A percentile compares a stretch with the other conserved stretches of the same genome.
Evolutionary conservation across 1,140 invertebrate genomes (phyloP).

Genomic region (Drosophila hydei): DNA sequence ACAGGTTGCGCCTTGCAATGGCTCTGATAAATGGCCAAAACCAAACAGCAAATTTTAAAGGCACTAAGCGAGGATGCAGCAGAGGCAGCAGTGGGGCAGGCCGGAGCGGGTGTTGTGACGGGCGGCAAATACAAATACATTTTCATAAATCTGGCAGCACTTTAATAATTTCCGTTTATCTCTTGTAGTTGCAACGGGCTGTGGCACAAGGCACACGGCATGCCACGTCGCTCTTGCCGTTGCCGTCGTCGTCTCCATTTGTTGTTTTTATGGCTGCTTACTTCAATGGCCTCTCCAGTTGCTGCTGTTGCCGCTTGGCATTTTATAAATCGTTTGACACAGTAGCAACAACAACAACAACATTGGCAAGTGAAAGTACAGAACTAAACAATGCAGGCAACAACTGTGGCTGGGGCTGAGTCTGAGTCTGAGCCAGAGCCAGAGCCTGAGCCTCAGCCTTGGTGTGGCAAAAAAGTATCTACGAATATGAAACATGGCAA

Average conservation of each 20-base stretch:
- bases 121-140: slow-evolving; percentile 54
- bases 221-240: background rate
- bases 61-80: slow-evolving; percentile 26
- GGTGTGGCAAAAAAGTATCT: slow-evolving; percentile 48
- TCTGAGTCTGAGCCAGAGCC: slow-evolving; percentile 29
- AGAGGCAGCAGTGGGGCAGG: background rate
- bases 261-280: slow-evolving; percentile 59
- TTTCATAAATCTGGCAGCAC: slow-evolving; percentile 81
- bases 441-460: slow-evolving; percentile 42
- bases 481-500: slow-evolving; percentile 80
- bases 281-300: slow-evolving; percentile 40
- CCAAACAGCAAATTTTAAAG: slow-evolving; percentile 39
- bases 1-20: slow-evolving; percentile 17
- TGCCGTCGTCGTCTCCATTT: slow-evolving; percentile 30
- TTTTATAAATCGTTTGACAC: slow-evolving; percentile 82
- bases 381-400: slow-evolving; percentile 76
- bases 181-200: slow-evolving; percentile 62
- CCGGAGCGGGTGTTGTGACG: no score
- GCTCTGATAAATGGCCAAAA: slow-evolving; percentile 48
- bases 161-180: slow-evolving; percentile 82
- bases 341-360: slow-evolving; percentile 31
- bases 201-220: slow-evolving; percentile 50
- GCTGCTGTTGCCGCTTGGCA: slow-evolving; percentile 48
- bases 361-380: slow-evolving; percentile 62
- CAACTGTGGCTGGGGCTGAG: slow-evolving; percentile 29